These are phyloP conservation scores for Lutraria lutraria DNA, from an alignment of 2,888 invertebrate genomes.

Conservation along the genomic window DNA sequence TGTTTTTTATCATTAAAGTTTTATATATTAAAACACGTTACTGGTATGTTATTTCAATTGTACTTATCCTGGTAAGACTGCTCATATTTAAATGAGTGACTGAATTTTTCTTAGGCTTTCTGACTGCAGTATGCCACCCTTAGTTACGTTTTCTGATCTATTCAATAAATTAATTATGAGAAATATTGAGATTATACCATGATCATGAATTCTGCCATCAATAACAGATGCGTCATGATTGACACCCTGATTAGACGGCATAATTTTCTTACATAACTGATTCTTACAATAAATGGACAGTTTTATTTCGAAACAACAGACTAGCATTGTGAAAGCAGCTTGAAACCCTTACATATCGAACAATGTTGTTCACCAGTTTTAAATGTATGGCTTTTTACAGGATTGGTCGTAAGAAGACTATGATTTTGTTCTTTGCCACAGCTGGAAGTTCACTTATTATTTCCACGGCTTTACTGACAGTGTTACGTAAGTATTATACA, in stretches of 20 bases:
- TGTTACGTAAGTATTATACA: slow-evolving; percentile 55
- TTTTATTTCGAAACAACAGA: not conserved
- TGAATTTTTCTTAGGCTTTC: too few relatives aligned
- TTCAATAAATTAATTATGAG: too few relatives aligned
- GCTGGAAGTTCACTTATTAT: slow-evolving; percentile 66
- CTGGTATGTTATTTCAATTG: too few relatives aligned
- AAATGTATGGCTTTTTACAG: slow-evolving; percentile 50
- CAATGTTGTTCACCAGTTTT: not conserved
- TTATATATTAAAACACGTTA: too few relatives aligned
- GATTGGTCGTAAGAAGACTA: slow-evolving; percentile 69
- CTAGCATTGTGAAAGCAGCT: not conserved
- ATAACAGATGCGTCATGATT: not conserved
- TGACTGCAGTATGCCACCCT: too few relatives aligned
- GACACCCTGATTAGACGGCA: not conserved
- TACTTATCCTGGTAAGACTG: too few relatives aligned
- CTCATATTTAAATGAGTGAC: too few relatives aligned
- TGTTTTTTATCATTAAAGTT: too few relatives aligned
- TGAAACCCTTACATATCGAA: not conserved
- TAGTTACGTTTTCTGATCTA: too few relatives aligned
- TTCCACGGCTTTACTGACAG: slow-evolving; percentile 64
- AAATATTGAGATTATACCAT: not conserved
- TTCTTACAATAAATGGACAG: not conserved
- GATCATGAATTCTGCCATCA: not conserved
- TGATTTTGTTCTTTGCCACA: slow-evolving; percentile 66
- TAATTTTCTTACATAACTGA: not conserved